A percentile compares a stretch with the other conserved stretches of the same genome.
Evolutionary conservation across 2,888 invertebrate genomes (phyloP).

Genomic region (Thymelicus sylvestris): DNA sequence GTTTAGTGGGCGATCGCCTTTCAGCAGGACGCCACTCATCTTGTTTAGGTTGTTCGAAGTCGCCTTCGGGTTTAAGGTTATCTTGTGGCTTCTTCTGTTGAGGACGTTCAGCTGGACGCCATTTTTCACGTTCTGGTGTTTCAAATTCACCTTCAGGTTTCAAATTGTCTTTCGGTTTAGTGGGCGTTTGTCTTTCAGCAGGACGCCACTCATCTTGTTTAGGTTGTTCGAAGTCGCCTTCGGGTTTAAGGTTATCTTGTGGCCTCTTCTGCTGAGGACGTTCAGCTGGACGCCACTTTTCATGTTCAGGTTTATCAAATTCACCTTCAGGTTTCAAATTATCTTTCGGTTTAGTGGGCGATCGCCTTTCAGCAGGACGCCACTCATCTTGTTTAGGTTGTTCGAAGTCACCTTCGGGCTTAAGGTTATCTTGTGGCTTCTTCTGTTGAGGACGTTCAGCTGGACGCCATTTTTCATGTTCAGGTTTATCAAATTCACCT

Average conservation of each 20-base stretch:
- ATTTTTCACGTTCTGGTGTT: constrained; percentile 59
- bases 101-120: constrained; percentile 63
- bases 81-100: too few relatives aligned
- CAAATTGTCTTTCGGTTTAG: constrained; percentile 65
- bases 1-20: too few relatives aligned
- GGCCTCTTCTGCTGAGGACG: constrained; percentile 70
- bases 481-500: constrained; percentile 78
- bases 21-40: too few relatives aligned
- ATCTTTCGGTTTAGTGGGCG: constrained; percentile 56
- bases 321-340: constrained; percentile 55
- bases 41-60: too few relatives aligned
- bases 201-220: constrained; percentile 62
- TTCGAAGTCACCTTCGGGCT: constrained; percentile 76
- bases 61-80: too few relatives aligned
- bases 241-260: constrained; percentile 77
- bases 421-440: constrained; percentile 70
- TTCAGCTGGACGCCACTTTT: background rate
- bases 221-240: constrained; percentile 75
- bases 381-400: too few relatives aligned
- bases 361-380: constrained; percentile 65
- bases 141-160: constrained; percentile 74
- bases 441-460: constrained; percentile 56
- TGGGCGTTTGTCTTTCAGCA: constrained; percentile 78
- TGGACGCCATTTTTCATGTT: constrained; percentile 58
- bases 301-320: too few relatives aligned